Base-by-base conservation (phyloP, 2,888 invertebrate genomes). In the Nowickia ferox region DNA sequence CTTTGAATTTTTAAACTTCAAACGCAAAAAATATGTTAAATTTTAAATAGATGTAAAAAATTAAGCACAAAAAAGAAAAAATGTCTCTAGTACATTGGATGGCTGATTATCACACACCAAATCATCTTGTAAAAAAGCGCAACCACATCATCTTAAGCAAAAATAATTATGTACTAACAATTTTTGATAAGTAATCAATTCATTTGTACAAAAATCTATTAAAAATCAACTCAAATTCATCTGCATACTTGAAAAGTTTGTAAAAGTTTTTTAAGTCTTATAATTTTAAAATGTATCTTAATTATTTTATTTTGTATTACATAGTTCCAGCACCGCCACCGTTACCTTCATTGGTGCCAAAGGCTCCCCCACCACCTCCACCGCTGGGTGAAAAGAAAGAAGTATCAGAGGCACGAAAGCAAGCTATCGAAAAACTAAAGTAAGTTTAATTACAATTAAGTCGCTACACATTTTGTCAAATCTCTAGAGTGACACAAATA, bases 291-390 rank as follows among this genome's bases (percentile, higher is more conserved):
- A n/a, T 30, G 44, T 40, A 53, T 30, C 4, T 15, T 40, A 10
- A 9, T 15, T 48, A 17, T 19, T 44, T 46, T 59, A 48, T 53
- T 10, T 22, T 3, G 1, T 40, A 61, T 10, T 79, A 71, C 5
- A 30, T 88, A 92, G 92, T 92, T 89, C 93, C 93, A 85, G 91
- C 92, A 84, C 92, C 92, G 40, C 93, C 93, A 83, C 93, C 93
- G 86, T 87, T 92, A 87, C 93, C 93, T 57, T 90, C 91, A 66
- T 80, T 92, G 88, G 91, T 92, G 87, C 92, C 92, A 40, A 92
- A 91, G 83, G 95, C 96, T 91, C 96, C 96, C 6, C 95, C 96
- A 69, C 96, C 96, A 82, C 96, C 96, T 42, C 96, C 96, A 9
- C 94, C 94, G 90, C 93, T 95, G 91, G 94, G 95, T 17, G 93